Base-by-base conservation (phyloP, 2,113 vertebrate genomes). In the Nycticebus coucang region DNA sequence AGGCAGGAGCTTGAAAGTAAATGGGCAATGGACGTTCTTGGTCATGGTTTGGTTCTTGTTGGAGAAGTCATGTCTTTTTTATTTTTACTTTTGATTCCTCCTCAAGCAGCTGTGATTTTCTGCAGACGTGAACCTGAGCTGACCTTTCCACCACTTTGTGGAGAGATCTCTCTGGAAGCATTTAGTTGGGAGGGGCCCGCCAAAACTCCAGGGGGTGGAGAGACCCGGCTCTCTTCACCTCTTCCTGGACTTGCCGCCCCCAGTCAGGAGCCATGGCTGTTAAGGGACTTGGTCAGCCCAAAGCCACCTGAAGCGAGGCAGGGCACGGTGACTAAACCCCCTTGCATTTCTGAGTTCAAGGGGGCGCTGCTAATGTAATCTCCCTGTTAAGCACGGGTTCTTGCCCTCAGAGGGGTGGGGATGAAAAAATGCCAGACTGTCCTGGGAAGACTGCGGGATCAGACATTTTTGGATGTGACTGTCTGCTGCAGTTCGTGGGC, bases 401-500 rank as follows among this genome's bases (percentile, higher is more conserved):
- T 77, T 37, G 53, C 19, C 26, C 35, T 91, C 57, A 4, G 33
- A 2, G 26, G 81, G 69, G 69, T 50, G 60, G 24, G 13, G 79
- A 60, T 53, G 59, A 78, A 80, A 50, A 53, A 71, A 26, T 33
- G 60, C 55, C 74, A 83, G 89, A 55, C 66, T 53, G 71, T 93
- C 89, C 86, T 74, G 68, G 77, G 59, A 95, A 96, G 93, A 72
- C 94, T 30, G 74, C 71, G 86, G 80, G 66, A 93, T 94, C 87
- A 53, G 45, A 81, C 94, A 95, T 96, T 97, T 96, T 96, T 87
- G 95, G 91, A 81, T 87, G 8, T 53, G 78, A 91, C 89, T 26
- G 91, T 85, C 64, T 95, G 95, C 4, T 7, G 86, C 79, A 88
- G 85, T 89, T 92, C 88, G 88, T 83, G 50, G 84, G 66, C 55